Conservation (phyloP, 1,140 invertebrate genomes). For the Drosophila sturtevanti region DNA sequence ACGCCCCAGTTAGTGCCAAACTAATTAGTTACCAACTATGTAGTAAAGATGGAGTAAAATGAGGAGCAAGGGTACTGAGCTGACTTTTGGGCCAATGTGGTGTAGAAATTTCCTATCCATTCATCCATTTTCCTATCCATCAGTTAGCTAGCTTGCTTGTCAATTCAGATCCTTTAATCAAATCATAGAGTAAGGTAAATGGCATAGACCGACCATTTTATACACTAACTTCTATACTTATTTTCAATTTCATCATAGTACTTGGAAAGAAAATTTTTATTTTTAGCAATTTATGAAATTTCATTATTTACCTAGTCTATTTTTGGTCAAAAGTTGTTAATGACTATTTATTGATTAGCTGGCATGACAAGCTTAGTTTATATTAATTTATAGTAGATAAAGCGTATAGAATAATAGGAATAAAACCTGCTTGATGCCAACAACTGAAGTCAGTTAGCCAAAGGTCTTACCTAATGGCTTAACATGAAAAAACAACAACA, state of each 20-base stretch:
- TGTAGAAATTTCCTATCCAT: not conserved
- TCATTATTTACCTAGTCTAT: no score
- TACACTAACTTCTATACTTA: slow-evolving; percentile 2
- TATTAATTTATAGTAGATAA: no score
- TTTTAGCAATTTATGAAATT: no score
- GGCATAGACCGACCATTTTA: not conserved
- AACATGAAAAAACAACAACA: no score
- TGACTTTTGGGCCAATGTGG: not conserved
- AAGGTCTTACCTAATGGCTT: not conserved
- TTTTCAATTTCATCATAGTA: not conserved
- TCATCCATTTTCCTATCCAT: not conserved
- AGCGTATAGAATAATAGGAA: no score
- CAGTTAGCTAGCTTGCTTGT: slow-evolving; percentile 7
- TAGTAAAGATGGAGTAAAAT: slow-evolving; percentile 6
- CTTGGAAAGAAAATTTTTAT: no score
- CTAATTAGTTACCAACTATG: slow-evolving; percentile 66
- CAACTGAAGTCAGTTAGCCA: not conserved
- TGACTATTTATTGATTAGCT: slow-evolving; percentile 1
- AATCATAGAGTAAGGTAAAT: not conserved
- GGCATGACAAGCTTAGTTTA: not conserved
- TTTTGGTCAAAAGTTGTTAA: no score
- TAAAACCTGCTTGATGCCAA: no score
- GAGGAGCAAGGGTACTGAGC: slow-evolving; percentile 1
- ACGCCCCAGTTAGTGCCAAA: slow-evolving; percentile 77
- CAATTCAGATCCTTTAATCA: slow-evolving; percentile 15